Evolutionary conservation across 2,797 vertebrate species (phyloP), one percentile per base, ranked within the genome.

Genomic region (Picus viridis): DNA sequence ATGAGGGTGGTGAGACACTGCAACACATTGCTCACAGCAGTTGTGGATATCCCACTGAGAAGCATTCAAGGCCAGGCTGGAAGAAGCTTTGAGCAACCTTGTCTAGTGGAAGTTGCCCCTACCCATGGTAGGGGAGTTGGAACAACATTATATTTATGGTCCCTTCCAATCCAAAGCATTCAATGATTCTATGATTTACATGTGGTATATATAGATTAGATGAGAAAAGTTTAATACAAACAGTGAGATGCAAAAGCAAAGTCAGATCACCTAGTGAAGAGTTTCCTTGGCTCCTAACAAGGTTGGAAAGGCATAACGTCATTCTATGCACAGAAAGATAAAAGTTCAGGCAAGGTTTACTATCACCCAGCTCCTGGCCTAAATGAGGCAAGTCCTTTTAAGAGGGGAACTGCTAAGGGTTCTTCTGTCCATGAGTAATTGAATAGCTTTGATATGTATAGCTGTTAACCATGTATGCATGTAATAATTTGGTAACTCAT

Each of bases 391-490:
- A 65, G 34, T 3, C 7, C 27, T 45, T 56, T 0, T 13, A 23
- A 27, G 45, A 24, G 1, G 13, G 45, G n/a, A 80, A 51, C 16
- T 71, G 54, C 63, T 36, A 7, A 77, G 62, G 54, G 59, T 76
- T 7, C 19, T 59, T n/a, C 36, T 85, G 43, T 17, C 78, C 10
- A 10, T 12, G 10, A 49, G 49, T n/a, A 49, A 12, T 5, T 57
- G 43, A 16, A 51, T 10, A 71, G 32, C 18, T 77, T 30, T n/a
- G 41, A 39, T 16, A 49, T 0, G 0, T 24, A 24, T 2, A 49
- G 45, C 61, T 58, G 29, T 47, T 59, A 75, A 9, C 23, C 6
- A 4, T 5, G 12, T 8, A 18, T 7, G 22, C 20, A 6, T 61
- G 10, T 22, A 47, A 47, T 22, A 16, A 22, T 81, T 62, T 22